Conservation (phyloP, 37 sponge, comb jelly and placozoan species). For the Aphrocallistes beatrix region DNA sequence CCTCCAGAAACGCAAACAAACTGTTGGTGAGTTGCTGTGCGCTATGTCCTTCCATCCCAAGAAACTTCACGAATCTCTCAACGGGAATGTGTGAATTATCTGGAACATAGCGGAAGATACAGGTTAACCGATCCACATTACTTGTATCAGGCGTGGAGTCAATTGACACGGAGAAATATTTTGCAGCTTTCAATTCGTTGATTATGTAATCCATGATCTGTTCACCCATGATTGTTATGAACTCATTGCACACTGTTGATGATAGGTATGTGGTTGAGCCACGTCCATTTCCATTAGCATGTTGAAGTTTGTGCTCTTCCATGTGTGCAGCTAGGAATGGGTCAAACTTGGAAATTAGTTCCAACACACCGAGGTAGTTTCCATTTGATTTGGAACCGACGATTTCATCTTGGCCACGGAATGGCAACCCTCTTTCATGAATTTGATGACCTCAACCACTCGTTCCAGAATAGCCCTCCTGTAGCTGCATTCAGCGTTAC, state of each 20-base stretch:
- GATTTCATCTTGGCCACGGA: constrained; percentile 19
- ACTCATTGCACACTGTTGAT: too few species aligned
- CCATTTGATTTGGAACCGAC: constrained; percentile 1
- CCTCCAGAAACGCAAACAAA: not conserved
- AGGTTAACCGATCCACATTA: constrained; percentile 20
- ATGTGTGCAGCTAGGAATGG: too few species aligned
- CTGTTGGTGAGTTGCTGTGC: not conserved
- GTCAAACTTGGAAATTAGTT: not conserved
- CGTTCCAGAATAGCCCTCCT: constrained; percentile 13
- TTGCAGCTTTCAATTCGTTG: constrained; percentile 1
- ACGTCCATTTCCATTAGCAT: not conserved
- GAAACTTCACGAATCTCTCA: constrained; percentile 15
- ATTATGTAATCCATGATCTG: not conserved
- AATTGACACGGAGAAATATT: constrained; percentile 13
- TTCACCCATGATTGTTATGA: too few species aligned
- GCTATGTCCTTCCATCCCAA: constrained; percentile 5
- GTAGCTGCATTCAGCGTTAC: not conserved
- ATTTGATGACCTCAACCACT: not conserved
- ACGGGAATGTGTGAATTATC: not conserved
- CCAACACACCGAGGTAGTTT: not conserved
- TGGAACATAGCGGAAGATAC: constrained; percentile 11
- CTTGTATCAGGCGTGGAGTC: constrained; percentile 23
- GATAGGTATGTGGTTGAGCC: not conserved
- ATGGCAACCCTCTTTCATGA: constrained; percentile 12
- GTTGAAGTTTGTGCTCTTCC: not conserved